Conservation (phyloP, 2,888 invertebrate genomes). For the Nipponacmea schrenckii region DNA sequence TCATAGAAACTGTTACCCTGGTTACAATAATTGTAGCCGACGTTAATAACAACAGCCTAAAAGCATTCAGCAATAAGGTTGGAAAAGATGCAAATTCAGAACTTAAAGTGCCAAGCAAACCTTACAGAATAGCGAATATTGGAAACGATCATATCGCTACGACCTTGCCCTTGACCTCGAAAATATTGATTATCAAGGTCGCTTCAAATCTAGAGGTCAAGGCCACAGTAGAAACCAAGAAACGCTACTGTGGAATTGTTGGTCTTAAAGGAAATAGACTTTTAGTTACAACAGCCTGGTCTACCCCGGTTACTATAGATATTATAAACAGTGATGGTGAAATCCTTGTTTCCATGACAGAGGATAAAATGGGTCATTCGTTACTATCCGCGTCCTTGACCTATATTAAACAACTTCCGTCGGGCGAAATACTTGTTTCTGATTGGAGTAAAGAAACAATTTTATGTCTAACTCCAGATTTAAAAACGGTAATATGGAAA, state of each 20-base stretch:
- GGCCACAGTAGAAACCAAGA: neutral
- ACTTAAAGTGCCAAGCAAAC: neutral
- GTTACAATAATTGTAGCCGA: neutral
- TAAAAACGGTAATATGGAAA: neutral
- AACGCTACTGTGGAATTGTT: constrained; percentile 1
- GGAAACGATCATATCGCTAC: neutral
- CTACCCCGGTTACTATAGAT: neutral
- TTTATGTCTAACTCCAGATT: neutral
- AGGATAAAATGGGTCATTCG: neutral
- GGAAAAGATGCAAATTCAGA: neutral
- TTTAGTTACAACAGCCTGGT: neutral
- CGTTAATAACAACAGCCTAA: neutral
- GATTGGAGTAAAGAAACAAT: constrained; percentile 1
- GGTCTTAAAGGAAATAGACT: neutral
- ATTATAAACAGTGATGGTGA: neutral
- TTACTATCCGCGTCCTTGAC: neutral
- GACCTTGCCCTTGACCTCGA: neutral
- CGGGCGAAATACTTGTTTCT: neutral
- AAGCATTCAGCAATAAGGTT: neutral
- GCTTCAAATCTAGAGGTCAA: neutral
- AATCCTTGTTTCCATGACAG: neutral
- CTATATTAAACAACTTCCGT: neutral
- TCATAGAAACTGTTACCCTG: neutral
- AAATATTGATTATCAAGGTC: neutral
- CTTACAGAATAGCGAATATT: neutral